Percentiles rank a stretch among this genome's conserved stretches.
These are phyloP conservation scores for Pempheris klunzingeri DNA, from an alignment of 2,797 vertebrate species.

Conservation along the genomic window DNA sequence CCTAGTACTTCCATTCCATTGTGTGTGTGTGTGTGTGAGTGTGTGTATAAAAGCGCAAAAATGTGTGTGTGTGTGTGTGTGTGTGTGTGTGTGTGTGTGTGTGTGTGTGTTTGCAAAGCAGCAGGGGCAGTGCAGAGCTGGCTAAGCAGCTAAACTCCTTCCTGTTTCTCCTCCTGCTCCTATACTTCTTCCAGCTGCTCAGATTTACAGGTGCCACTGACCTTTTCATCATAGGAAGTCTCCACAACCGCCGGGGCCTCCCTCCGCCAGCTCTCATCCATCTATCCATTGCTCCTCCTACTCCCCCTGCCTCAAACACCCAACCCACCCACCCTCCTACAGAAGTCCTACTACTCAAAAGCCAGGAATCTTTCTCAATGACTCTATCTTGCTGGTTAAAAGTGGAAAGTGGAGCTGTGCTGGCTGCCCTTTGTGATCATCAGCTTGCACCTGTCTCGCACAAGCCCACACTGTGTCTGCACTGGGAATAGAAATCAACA, in stretches of 20 bases:
- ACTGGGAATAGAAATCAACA: conserved; percentile 11
- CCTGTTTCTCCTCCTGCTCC: conserved; percentile 21
- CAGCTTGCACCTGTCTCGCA: conserved; percentile 39
- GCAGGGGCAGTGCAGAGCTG: conserved; percentile 67
- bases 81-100: conserved; percentile 31
- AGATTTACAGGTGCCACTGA: conserved; percentile 91
- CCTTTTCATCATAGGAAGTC: conserved; percentile 90
- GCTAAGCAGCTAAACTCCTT: conserved; percentile 70
- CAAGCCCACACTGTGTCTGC: conserved; percentile 27
- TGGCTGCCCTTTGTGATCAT: conserved; percentile 19
- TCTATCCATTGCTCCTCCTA: conserved; percentile 41
- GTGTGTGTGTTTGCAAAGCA: conserved; percentile 40
- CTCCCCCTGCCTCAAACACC: conserved; percentile 30
- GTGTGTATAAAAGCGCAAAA: too few relatives aligned
- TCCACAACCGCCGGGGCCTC: conserved; percentile 77
- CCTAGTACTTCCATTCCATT: not conserved
- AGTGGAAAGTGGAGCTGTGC: conserved; percentile 12
- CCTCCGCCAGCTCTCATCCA: conserved; percentile 56
- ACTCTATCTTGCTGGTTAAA: conserved; percentile 56
- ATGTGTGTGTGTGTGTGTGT: conserved; percentile 22
- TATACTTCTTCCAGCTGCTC: conserved; percentile 84
- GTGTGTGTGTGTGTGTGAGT: not conserved
- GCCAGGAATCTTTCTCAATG: conserved; percentile 61
- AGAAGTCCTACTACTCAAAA: conserved; percentile 24
- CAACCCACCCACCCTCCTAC: conserved; percentile 27